Conservation (phyloP, 2,888 invertebrate genomes). For the Mechanitis messenoides region DNA sequence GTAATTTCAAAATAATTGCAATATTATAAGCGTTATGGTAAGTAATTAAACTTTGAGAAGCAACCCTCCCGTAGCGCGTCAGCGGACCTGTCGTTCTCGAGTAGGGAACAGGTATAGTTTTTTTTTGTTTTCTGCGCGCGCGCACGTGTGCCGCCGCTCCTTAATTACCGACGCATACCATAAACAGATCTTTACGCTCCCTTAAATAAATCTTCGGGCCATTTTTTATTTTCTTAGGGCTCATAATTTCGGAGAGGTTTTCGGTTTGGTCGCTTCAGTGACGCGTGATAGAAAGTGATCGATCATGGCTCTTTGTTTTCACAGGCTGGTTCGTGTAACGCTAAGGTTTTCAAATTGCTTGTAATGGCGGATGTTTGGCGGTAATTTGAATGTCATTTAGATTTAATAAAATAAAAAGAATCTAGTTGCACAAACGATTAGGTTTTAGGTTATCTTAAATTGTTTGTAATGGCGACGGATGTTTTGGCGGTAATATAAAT, state of each 20-base stretch:
- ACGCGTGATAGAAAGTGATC: constrained; percentile 48
- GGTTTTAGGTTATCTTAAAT: no score
- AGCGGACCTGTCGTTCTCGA: constrained; percentile 71
- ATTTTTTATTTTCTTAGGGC: constrained; percentile 69
- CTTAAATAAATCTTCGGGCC: constrained; percentile 73
- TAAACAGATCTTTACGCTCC: constrained; percentile 77
- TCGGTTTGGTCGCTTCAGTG: constrained; percentile 46
- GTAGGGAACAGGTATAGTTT: constrained; percentile 69
- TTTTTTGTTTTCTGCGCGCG: constrained; percentile 68
- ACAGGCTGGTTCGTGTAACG: constrained; percentile 53
- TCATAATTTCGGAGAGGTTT: constrained; percentile 63
- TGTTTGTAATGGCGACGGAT: no score
- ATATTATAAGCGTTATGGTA: neutral
- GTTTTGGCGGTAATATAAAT: no score
- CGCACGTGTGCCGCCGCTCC: constrained; percentile 74
- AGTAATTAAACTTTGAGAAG: constrained; percentile 51
- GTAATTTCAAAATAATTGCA: no score
- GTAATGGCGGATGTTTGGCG: constrained; percentile 19
- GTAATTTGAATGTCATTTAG: constrained; percentile 24
- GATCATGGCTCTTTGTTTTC: constrained; percentile 69
- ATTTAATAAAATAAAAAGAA: no score
- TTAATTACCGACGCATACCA: constrained; percentile 77
- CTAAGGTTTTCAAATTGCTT: constrained; percentile 5
- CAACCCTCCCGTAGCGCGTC: constrained; percentile 55
- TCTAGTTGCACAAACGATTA: no score